Evolutionary conservation across 1,140 invertebrate species (phyloP), one percentile per base, ranked within the genome.

Genomic region (Palaemon carinicauda): DNA sequence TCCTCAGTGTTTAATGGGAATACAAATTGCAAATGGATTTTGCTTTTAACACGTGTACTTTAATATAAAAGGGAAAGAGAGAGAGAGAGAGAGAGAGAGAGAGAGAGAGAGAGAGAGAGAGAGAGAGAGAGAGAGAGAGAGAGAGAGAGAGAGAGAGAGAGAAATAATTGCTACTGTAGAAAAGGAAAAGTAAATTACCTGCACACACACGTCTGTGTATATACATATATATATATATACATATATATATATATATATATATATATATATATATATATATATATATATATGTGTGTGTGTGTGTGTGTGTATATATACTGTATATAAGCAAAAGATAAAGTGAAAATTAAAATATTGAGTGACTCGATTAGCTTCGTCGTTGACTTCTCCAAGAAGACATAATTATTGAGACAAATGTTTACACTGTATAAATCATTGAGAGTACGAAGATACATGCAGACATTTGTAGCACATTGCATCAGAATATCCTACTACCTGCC

Each of bases 181-280:
- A 24, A 60, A 19, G 56, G 52, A 54, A 19, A 54, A 71, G 2
- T n/a, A n/a, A n/a, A n/a, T n/a, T n/a, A n/a, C n/a, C n/a, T n/a
- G n/a, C n/a, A n/a, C n/a, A n/a, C n/a, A 71, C 65, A 24, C 9
- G 24, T 71, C 2, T 9, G 27, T 9, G 21, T 41, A 41, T n/a
- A 75, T 41, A 75, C 21, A 41, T 41, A 41, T 41, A 75, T 41
- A 75, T 50, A 75, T 50, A 75, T 41, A 75, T 50, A 75, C 21
- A 75, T 50, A 75, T 41, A 75, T 50, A 75, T 41, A 75, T 75
- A 75, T 75, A 75, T 41, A 75, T 75, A 75, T 41, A 75, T 75
- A 75, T 41, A 75, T 75, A 75, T 41, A 75, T 75, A 75, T 41
- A 75, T 75, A 75, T 41, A 75, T 75, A 75, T 41, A 75, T 75